These are phyloP conservation scores for Sebastes wilsoni DNA, from an alignment of 2,797 vertebrate species.

Conservation along the genomic window DNA sequence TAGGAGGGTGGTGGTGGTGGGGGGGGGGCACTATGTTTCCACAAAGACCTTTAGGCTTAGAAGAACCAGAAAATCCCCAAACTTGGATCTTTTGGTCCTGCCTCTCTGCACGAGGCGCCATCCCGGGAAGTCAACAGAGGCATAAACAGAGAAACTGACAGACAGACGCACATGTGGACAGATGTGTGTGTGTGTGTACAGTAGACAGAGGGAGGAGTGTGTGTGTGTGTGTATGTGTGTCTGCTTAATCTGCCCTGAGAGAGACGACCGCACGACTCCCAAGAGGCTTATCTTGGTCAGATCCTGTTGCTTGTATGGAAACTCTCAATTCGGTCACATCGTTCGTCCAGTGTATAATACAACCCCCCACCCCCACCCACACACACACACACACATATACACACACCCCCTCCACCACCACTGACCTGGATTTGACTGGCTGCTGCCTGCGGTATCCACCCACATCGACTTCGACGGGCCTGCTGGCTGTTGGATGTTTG, in stretches of 20 bases:
- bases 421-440: conserved; percentile 79
- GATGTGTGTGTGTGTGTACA: conserved; percentile 40
- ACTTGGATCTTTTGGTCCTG: conserved; percentile 35
- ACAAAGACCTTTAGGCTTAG: conserved; percentile 52
- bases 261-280: conserved; percentile 58
- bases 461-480: conserved; percentile 38
- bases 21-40: conserved; percentile 37
- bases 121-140: conserved; percentile 16
- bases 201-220: not conserved
- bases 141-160: conserved; percentile 21
- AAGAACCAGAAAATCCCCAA: conserved; percentile 59
- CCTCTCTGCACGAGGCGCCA: conserved; percentile 30
- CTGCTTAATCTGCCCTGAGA: conserved; percentile 67
- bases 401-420: conserved; percentile 14
- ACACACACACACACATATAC: not conserved
- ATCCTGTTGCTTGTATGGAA: conserved; percentile 72
- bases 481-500: conserved; percentile 32
- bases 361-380: not conserved
- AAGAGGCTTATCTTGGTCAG: conserved; percentile 77
- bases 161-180: conserved; percentile 45
- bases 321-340: conserved; percentile 68
- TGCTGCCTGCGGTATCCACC: conserved; percentile 59
- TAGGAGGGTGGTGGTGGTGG: conserved; percentile 15
- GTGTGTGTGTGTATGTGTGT: conserved; percentile 43
- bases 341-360: conserved; percentile 44